phyloP scores from a whole-genome alignment of 2,113 vertebrate genomes.

The Ploceus nigricollis region DNA sequence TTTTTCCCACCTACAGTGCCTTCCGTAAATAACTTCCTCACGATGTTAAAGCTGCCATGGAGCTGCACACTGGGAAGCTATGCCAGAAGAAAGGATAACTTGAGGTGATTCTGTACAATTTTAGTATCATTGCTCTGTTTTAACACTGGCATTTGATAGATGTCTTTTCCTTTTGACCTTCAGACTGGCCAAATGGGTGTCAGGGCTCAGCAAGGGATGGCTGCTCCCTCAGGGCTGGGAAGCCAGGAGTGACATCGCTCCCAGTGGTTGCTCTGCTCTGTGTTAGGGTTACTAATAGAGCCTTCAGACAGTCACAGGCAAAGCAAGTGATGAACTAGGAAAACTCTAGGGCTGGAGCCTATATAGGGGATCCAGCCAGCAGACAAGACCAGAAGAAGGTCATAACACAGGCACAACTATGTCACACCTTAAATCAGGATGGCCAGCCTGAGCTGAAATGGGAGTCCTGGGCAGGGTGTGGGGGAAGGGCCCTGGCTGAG shows the following conservation, averaged over 20 bases:
- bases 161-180: not conserved
- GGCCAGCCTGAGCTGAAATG: not conserved
- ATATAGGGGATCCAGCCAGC: not conserved
- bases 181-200: not conserved
- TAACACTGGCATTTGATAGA: not conserved
- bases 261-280: not conserved
- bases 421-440: not conserved
- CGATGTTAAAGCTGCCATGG: not conserved
- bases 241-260: rapidly evolving
- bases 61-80: not conserved
- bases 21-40: conserved; percentile 20
- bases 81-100: not conserved
- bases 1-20: not conserved
- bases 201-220: not conserved
- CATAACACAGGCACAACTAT: not conserved
- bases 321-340: not conserved
- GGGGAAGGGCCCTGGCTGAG: not conserved
- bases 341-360: too few species aligned
- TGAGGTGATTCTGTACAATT: not conserved
- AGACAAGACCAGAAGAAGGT: not conserved
- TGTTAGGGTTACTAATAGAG: not conserved
- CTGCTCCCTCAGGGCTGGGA: not conserved
- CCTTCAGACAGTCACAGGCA: not conserved
- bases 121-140: not conserved
- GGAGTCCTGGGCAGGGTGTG: not conserved